Evolutionary conservation across 2,888 invertebrate genomes (phyloP), one percentile per base, ranked within the genome.

Genomic region (Heliconius ismenius): DNA sequence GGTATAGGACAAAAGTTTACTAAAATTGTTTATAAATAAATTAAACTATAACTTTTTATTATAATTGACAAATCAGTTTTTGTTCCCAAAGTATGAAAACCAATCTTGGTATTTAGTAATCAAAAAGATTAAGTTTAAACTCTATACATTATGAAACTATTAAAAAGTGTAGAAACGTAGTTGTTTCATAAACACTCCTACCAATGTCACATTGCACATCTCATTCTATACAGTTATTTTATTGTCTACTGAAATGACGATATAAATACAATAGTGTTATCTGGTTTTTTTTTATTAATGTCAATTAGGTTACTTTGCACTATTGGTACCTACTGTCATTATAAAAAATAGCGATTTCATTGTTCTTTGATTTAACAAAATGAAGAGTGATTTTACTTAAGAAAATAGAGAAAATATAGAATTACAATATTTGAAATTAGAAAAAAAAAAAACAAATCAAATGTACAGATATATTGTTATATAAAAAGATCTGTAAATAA

Each of bases 201-300:
- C 83, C 87, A 90, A 89, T 86, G 89, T 90, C 86, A 90, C 86
- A 87, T 87, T 89, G 87, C 85, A 86, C 85, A 86, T 84, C 86
- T 84, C 85, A 85, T 82, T 87, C 86, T 83, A 84, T 81, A 80
- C 78, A 83, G 81, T 70, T 60, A 72, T 49, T 74, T 79, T 80
- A 76, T 80, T 80, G 79, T 79, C 54, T 76, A 69, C 67, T 74
- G 69, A 74, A 77, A 65, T 77, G 76, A 72, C 72, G 58, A 74
- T 77, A 74, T 77, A 74, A 76, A 77, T 62, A 77, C 39, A 79
- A 39, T 72, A 39, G 28, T 36, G 76, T 80, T 80, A 80, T 80
- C 80, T 73, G 74, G 36, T 75, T 63, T 65, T 13, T 49, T 65
- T 74, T 76, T 76, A 68, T 58, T 69, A 64, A 73, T 80, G 74